Percentiles rank a stretch among this genome's conserved stretches.
These are phyloP conservation scores for Corydoras maculifer DNA, from an alignment of 2,113 vertebrate species.

Conservation along the genomic window DNA sequence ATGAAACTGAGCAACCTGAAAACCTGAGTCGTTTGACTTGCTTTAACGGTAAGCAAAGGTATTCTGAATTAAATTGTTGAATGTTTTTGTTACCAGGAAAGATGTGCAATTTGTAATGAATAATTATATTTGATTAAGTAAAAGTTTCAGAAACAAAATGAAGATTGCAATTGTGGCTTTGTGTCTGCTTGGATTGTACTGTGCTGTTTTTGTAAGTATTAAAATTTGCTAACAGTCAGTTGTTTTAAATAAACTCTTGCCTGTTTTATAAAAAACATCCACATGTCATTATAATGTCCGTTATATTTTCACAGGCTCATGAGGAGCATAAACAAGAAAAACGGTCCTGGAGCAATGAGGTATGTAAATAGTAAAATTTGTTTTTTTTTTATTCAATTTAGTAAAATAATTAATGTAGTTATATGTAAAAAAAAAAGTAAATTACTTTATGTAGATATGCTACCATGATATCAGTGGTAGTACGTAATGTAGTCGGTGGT, in stretches of 20 bases:
- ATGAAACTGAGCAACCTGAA: neutral
- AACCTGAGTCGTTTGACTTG: neutral
- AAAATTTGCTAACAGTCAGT: too few relatives aligned
- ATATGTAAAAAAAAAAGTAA: too few relatives aligned
- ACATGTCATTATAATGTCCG: neutral
- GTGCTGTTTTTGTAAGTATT: neutral
- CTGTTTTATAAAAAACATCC: neutral
- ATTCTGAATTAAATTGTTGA: neutral
- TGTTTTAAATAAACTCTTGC: too few relatives aligned
- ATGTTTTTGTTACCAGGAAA: neutral
- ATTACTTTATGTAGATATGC: too few relatives aligned
- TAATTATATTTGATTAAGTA: too few relatives aligned
- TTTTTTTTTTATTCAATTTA: too few relatives aligned
- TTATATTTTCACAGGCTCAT: neutral
- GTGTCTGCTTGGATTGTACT: neutral
- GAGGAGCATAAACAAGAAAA: constrained; percentile 4
- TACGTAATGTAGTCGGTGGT: too few relatives aligned
- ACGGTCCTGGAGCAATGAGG: constrained; percentile 4
- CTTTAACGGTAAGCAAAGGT: constrained; percentile 13
- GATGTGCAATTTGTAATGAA: too few relatives aligned
- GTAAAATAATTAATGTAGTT: too few relatives aligned
- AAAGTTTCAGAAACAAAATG: neutral
- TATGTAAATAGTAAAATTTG: neutral
- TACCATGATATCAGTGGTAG: too few relatives aligned
- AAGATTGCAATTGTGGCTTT: neutral